Evolutionary conservation across 2,888 invertebrate genomes (phyloP), one percentile per base, ranked within the genome.

Genomic region (Lasioglossum vierecki): DNA sequence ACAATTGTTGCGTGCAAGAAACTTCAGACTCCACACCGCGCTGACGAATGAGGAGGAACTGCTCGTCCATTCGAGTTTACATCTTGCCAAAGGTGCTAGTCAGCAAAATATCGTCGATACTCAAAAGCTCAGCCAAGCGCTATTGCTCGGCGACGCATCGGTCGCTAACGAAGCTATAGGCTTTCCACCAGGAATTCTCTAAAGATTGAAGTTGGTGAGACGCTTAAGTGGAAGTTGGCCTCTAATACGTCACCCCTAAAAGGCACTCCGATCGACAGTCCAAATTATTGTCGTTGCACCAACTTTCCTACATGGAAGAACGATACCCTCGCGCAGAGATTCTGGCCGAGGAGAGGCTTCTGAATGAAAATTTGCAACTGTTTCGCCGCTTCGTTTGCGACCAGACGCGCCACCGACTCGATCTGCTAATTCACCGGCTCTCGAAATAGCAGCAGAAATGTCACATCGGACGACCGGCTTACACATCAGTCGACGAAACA

Each of bases 231-330:
- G 80, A 88, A 80, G 44, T 72, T 73, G 78, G 66, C 83, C 83
- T 83, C 71, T 74, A 72, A 76, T 76, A 81, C 81, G 74, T 85
- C 86, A 80, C 73, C 81, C 60, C 76, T 81, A 77, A 82, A 88
- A 89, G 88, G 82, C 85, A 82, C 90, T 87, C 84, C 82, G 63
- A 82, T 90, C 82, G 85, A 86, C 88, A 76, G 78, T 74, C 76
- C 86, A 87, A 79, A 85, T 90, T 90, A 90, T 90, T 90, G 88
- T 90, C 90, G 90, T 88, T 87, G 79, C 88, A 83, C 90, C 87
- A 90, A 90, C 87, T 86, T 85, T 80, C 71, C 68, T 78, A 83
- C 46, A 57, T 84, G 83, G 85, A 90, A 90, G 90, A 85, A 81
- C 82, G 79, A 86, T 86, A 73, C 30, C 30, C 22, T 74, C 76